Evolutionary conservation across 2,113 vertebrate species (phyloP), one percentile per base, ranked within the genome.

Genomic region (Dicaeum eximium): DNA sequence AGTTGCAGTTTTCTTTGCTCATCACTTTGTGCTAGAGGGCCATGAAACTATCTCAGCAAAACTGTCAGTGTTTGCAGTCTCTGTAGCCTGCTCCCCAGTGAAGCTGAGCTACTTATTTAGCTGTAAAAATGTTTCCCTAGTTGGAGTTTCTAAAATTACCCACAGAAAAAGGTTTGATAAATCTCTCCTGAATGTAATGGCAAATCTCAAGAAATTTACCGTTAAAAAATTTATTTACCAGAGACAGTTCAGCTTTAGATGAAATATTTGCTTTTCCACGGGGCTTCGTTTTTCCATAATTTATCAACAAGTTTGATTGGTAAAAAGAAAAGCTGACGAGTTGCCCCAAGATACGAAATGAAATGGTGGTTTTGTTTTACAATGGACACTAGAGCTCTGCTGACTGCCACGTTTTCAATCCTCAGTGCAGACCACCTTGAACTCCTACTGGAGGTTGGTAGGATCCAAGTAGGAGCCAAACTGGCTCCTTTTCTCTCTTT

Each of bases 141-240:
- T 37, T 89, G 69, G 75, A 94, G 37, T 93, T 97, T 93, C 90
- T 94, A 97, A 97, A 96, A 95, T 97, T 93, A 96, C 84, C 95
- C 67, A 80, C 2, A 13, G 91, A 92, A 77, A 88, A 86, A 79
- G 33, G 8, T 35, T 77, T 96, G 81, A 94, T 82, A 80, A 96
- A 65, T 89, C 25, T 93, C 69, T 94, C 65, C 74, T 51, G 77
- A 95, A 92, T 83, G 91, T 81, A 96, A 69, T 13, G 44, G 66
- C 40, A 92, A 97, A 91, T 72, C 58, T 92, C 69, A 88, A 77
- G 91, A 20, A 92, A 86, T 88, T 45, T 85, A 40, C 35, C 53
- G 91, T 35, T 35, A 64, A 74, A 79, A 85, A 62, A 45, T 10
- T 86, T 82, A 87, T 93, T 94, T 93, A 71, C 30, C 42, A 62